These are phyloP conservation scores for Astropecten irregularis DNA, from an alignment of 53 echinoderm and acorn worm genomes.

Conservation along the genomic window DNA sequence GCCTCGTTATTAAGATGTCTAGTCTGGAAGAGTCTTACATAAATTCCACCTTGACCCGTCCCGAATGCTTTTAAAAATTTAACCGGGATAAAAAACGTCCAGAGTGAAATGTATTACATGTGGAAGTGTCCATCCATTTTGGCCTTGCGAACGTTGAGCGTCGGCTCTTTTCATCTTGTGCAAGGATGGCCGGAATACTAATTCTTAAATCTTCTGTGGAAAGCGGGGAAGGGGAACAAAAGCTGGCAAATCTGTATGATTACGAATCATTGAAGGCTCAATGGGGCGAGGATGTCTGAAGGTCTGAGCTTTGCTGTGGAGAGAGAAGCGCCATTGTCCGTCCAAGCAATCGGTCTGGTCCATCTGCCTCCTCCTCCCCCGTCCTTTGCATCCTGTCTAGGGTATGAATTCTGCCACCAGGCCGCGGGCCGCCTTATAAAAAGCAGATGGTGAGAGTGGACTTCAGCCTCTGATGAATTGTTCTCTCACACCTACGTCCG, in stretches of 20 bases:
- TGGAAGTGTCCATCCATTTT: not conserved
- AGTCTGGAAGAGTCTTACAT: not conserved
- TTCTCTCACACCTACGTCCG: no score
- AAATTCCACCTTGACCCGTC: not conserved
- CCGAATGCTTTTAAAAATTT: not conserved
- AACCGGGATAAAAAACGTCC: not conserved
- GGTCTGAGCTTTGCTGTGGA: no score
- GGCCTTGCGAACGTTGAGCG: not conserved
- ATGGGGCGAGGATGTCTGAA: no score
- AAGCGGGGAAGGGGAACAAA: not conserved
- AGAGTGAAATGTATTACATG: conserved; percentile 21
- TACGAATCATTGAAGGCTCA: not conserved
- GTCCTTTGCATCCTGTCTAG: no score
- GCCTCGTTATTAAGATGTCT: not conserved
- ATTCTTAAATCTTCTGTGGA: not conserved
- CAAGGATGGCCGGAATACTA: not conserved
- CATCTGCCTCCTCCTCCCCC: no score
- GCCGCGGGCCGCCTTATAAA: no score
- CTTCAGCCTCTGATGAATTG: no score
- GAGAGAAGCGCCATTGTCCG: no score
- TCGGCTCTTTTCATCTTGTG: not conserved
- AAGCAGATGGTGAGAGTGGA: no score
- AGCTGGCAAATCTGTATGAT: not conserved
- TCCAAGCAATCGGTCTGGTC: no score
- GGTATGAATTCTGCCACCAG: no score